Base-by-base conservation (phyloP, 2,113 vertebrate species). In the Paradoxurus hermaphroditus region DNA sequence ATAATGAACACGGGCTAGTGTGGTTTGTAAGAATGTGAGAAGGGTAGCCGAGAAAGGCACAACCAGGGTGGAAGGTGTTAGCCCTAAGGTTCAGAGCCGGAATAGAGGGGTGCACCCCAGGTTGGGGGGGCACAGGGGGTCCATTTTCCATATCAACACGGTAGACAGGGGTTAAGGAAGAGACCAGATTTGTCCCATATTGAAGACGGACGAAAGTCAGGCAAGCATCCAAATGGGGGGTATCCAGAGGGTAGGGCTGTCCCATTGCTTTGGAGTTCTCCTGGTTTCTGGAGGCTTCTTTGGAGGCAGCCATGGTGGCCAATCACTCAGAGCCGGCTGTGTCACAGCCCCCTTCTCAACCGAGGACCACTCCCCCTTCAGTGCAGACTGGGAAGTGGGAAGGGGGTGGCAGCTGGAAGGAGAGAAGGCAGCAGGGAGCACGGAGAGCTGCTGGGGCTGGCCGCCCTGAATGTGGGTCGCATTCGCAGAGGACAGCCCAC, bases 381-480 rank as follows among this genome's bases (percentile, higher is more conserved):
- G 27, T 2, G 23, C 27, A 36, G 56, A n/a, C 31, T 11, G 29
- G 41, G 39, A 23, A 51, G 36, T 23, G 2, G 31, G 72, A 31
- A 14, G 9, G 31, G 31, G 41, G 3, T 8, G 23, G 70, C 34
- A 77, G 79, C 34, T 68, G 36, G 84, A 23, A 25, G 5, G 31
- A 21, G 70, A 49, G 46, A 21, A 46, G 1, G 44, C 7, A 12
- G 36, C 3, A 39, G 67, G 49, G 21, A 31, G n/a, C 56, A 31
- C 4, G 36, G 78, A 59, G 72, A 86, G 78, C 79, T 23, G 41
- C 49, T 0, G 4, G 15, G 62, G 70, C n/a, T 25, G 14, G 87
- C n/a, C 0, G 14, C 72, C 41, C 41, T 19, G 46, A 94, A 97
- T 95, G 88, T 97, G 93, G 94, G 97, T 97, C 96, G 93, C 62